Evolutionary conservation across 92 coral and sea anemone genomes (phyloP).

Genomic region (Phymanthus crucifer): DNA sequence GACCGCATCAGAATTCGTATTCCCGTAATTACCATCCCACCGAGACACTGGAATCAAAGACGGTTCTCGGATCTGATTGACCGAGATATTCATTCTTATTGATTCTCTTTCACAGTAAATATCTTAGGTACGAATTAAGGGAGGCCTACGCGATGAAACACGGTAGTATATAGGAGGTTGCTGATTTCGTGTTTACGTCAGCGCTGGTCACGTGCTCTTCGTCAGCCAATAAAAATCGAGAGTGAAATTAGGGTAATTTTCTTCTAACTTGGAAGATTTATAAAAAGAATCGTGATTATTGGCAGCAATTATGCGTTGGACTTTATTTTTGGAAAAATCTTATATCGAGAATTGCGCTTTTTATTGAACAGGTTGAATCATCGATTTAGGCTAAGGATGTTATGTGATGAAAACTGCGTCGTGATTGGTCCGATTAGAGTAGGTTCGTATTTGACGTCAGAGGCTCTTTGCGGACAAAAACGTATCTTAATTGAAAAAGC

Average conservation of each 20-base stretch:
- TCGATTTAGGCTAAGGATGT: neutral
- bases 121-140: neutral
- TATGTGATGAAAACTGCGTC: too few relatives aligned
- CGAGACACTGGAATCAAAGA: neutral
- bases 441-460: too few relatives aligned
- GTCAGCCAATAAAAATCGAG: neutral
- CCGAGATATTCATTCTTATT: neutral
- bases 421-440: too few relatives aligned
- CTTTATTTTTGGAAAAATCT: neutral
- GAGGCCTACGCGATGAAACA: neutral
- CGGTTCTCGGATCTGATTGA: neutral
- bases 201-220: neutral
- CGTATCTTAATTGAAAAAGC: neutral
- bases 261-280: neutral
- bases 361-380: neutral
- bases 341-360: neutral
- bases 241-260: neutral
- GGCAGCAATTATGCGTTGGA: neutral
- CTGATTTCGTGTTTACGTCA: neutral
- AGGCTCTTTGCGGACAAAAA: neutral
- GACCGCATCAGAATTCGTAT: neutral
- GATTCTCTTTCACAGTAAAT: neutral
- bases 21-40: neutral
- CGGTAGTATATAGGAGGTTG: neutral
- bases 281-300: neutral